Base-by-base conservation (phyloP, 2,797 vertebrate species). In the Myotis daubentonii region DNA sequence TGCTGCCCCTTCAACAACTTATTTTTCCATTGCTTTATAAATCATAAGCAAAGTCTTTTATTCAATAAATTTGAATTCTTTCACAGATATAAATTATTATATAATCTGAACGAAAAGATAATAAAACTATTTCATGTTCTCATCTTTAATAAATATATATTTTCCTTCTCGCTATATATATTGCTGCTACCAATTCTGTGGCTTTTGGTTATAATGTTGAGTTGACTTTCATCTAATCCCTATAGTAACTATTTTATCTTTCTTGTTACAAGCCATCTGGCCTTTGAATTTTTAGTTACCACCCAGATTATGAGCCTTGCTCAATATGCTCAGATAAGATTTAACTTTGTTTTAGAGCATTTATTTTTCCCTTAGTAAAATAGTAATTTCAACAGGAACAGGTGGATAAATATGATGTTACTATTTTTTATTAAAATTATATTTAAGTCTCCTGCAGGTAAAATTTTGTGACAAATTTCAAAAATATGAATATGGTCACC, bases 191-290 rank as follows among this genome's bases (percentile, higher is more conserved):
- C 78, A 80, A 15, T 89, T 75, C 36, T 87, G 28, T 76, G 25
- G 36, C 76, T 92, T 94, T 92, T 62, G 76, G 47, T 10, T 91
- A 83, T 81, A 92, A 82, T n/a, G 36, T 68, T 76, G 33, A 87
- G 47, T 70, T 93, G 78, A 86, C 65, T 94, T 92, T 91, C 49
- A 94, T 87, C 66, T 92, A 95, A 91, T 78, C 53, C 4, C 9
- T 74, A 49, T 75, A 93, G 88, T 88, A 97, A 95, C 80, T 86
- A 44, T 96, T 96, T 97, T 93, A 95, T 81, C 82, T 95, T 87
- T 86, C 93, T 94, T 81, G 33, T 92, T 93, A 93, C 44, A 94
- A 87, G 49, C 85, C 85, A 94, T 95, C 92, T 97, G 91, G 86
- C 49, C 88, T 96, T 88, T 94, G 60, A 91, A 89, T 92, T 89